A percentile compares a stretch with the other conserved stretches of the same genome.
Conservation (phyloP, 2,888 invertebrate genomes). For the Monochamus alternatus region DNA sequence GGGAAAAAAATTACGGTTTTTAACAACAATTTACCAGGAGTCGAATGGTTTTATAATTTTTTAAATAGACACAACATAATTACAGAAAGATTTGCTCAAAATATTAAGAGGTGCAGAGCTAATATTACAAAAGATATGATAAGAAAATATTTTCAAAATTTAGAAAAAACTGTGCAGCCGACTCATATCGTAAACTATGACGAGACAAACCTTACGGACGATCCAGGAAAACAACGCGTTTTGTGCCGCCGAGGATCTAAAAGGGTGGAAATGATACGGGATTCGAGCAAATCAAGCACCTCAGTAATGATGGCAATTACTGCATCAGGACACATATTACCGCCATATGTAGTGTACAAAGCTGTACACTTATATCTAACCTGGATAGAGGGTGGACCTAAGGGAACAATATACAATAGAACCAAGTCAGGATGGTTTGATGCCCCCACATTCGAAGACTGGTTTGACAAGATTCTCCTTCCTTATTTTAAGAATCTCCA, state of each 20-base stretch:
- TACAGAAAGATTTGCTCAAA: background rate
- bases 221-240: constrained; percentile 47
- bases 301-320: background rate
- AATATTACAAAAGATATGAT: constrained; percentile 40
- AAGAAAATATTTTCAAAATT: constrained; percentile 43
- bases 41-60: constrained; percentile 33
- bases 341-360: background rate
- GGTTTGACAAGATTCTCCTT: constrained; percentile 1
- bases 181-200: constrained; percentile 45
- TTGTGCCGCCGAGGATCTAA: constrained; percentile 47
- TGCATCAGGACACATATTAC: background rate
- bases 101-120: constrained; percentile 14
- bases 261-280: constrained; percentile 45
- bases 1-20: constrained; percentile 26
- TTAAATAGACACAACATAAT: constrained; percentile 20
- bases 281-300: constrained; percentile 46
- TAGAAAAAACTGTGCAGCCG: constrained; percentile 26
- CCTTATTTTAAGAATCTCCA: background rate
- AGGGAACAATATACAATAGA: background rate
- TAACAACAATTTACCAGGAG: constrained; percentile 13
- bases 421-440: background rate
- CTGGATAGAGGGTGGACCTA: background rate
- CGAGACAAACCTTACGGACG: constrained; percentile 49
- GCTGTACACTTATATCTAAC: constrained; percentile 4
- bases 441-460: constrained; percentile 7